Base-by-base conservation (phyloP, 2,113 vertebrate species). In the Paramormyrops kingsleyae region DNA sequence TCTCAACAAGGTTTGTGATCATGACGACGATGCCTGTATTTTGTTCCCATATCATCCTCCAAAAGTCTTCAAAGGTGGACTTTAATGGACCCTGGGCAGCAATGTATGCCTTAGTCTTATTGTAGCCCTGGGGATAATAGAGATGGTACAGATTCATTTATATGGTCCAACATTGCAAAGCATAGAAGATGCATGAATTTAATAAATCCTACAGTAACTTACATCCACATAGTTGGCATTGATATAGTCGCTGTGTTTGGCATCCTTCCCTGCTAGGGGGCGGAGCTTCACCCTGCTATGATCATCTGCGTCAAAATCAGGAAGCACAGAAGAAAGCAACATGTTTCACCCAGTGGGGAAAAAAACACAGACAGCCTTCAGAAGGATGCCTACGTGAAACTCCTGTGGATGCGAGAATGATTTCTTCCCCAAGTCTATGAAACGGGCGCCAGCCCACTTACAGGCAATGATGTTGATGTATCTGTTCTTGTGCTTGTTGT, bases 401-500 rank as follows among this genome's bases (percentile, higher is more conserved):
- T 50, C 49, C n/a, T 10, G 49, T 50, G 46, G 27, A 49, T 87
- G 8, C n/a, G 0, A 31, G 83, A n/a, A 49, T 24, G n/a, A 46
- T 87, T 35, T 19, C 13, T 52, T 31, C 31, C 59, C n/a, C 47
- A 44, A 39, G 50, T 8, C 86, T 17, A 17, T 12, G 31, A 53
- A 35, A 90, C 87, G 46, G 56, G 10, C 31, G 49, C 5, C 90
- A 90, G 90, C 50, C 74, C 92, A 98, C 99, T 98, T 95, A 99
- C 99, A 99, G 93, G 99, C 99, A 92, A 99, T 96, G 91, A 99
- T 99, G 96, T 99, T 99, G 96, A 99, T 99, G 95, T 99, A 99
- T 98, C 99, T 97, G 97, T 99, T 99, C 96, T 99, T 99, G 97
- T 99, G 98, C 97, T 99, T 99, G 97, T 99, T 99, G 94, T 99